phyloP scores from a whole-genome alignment of 2,888 invertebrate species.

The Dendrolimus houi region DNA sequence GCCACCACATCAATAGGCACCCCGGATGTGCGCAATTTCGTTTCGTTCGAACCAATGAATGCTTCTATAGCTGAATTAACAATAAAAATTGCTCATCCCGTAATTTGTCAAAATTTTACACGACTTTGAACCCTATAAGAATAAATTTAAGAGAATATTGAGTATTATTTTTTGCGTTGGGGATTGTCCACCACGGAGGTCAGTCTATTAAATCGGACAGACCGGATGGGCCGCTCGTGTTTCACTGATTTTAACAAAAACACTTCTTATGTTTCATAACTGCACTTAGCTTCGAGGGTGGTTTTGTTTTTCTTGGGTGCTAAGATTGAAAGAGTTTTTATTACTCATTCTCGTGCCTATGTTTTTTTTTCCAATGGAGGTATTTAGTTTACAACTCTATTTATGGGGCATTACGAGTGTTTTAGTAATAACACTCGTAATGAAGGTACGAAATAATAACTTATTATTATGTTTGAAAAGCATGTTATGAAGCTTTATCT shows the following conservation, averaged over 20 bases:
- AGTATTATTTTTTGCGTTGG: slow-evolving; percentile 16
- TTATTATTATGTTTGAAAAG: neutral
- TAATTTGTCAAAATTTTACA: slow-evolving; percentile 15
- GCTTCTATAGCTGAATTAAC: slow-evolving; percentile 62
- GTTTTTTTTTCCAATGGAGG: too few species aligned
- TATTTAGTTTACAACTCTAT: too few species aligned
- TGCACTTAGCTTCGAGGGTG: slow-evolving; percentile 30
- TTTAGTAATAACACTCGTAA: too few species aligned
- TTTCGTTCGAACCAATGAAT: slow-evolving; percentile 67
- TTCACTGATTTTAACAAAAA: slow-evolving; percentile 64
- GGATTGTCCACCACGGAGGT: slow-evolving; percentile 60
- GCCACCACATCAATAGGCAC: slow-evolving; percentile 56
- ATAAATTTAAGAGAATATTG: neutral
- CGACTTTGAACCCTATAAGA: slow-evolving; percentile 14
- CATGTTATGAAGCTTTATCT: neutral
- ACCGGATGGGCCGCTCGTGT: slow-evolving; percentile 64
- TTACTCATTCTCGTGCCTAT: neutral
- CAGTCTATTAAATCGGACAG: slow-evolving; percentile 66
- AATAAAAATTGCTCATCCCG: slow-evolving; percentile 71
- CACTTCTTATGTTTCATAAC: slow-evolving; percentile 57
- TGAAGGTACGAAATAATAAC: too few species aligned
- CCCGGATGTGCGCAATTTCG: slow-evolving; percentile 74
- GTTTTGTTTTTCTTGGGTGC: slow-evolving; percentile 15
- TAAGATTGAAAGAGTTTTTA: slow-evolving; percentile 2
- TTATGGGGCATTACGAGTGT: too few species aligned